phyloP scores from a whole-genome alignment of 2,113 vertebrate genomes.

The Vombatus ursinus region DNA sequence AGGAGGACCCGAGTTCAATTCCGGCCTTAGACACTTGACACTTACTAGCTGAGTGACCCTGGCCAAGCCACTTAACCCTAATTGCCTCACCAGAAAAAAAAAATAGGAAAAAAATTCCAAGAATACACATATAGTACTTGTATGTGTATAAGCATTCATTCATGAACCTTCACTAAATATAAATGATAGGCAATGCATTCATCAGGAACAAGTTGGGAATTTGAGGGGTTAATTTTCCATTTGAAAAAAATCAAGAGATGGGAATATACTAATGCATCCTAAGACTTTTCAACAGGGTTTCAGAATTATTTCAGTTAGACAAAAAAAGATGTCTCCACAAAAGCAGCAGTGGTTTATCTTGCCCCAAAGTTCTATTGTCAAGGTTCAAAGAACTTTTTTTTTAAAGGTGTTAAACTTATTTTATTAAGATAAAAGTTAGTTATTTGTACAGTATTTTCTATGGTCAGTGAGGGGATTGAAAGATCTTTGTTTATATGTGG shows the following conservation, averaged over 20 bases:
- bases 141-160: background rate
- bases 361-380: background rate
- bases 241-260: conserved; percentile 22
- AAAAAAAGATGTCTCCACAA: background rate
- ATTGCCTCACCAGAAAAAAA: too few species aligned
- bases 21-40: too few species aligned
- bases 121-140: too few species aligned
- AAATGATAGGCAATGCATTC: background rate
- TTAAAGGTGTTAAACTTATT: background rate
- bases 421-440: background rate
- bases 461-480: background rate
- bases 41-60: too few species aligned
- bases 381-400: background rate
- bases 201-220: background rate
- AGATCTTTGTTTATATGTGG: background rate
- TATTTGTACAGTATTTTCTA: background rate
- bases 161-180: background rate
- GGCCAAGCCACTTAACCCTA: too few species aligned
- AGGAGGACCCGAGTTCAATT: too few species aligned
- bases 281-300: background rate
- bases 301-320: background rate
- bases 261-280: background rate
- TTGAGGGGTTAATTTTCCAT: background rate
- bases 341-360: background rate
- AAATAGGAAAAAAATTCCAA: background rate